phyloP scores from a whole-genome alignment of 2,888 invertebrate species.

The Euzetes globulus region DNA sequence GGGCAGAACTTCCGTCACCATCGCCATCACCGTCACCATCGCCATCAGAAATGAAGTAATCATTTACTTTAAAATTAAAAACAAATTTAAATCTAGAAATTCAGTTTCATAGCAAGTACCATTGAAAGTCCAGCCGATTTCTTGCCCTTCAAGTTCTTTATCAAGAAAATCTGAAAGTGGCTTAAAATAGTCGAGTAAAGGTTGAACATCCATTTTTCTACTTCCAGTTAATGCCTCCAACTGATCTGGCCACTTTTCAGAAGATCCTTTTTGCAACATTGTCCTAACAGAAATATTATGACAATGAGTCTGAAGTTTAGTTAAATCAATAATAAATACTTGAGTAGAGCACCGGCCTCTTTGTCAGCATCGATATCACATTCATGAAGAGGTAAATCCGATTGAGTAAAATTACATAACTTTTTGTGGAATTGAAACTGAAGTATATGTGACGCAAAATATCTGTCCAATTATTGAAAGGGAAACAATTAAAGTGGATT shows the following conservation, averaged over 20 bases:
- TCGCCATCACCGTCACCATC: too few species aligned
- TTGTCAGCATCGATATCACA: slow-evolving; percentile 84
- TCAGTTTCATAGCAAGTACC: too few species aligned
- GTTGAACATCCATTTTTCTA: slow-evolving; percentile 61
- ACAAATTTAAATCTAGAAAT: too few species aligned
- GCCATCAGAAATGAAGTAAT: too few species aligned
- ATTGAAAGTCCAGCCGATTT: slow-evolving; percentile 65
- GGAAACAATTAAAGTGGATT: too few species aligned
- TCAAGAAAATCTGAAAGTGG: slow-evolving; percentile 53
- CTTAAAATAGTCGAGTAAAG: slow-evolving; percentile 71
- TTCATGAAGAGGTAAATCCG: slow-evolving; percentile 64
- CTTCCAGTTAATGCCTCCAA: slow-evolving; percentile 68
- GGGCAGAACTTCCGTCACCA: too few species aligned
- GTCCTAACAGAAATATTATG: too few species aligned
- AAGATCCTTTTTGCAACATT: slow-evolving; percentile 47
- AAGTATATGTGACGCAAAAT: slow-evolving; percentile 81
- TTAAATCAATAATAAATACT: neutral
- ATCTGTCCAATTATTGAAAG: slow-evolving; percentile 52
- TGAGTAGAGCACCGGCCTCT: slow-evolving; percentile 61
- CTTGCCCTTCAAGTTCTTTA: slow-evolving; percentile 72
- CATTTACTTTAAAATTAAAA: too few species aligned
- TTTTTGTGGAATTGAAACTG: slow-evolving; percentile 87
- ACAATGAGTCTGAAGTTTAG: neutral
- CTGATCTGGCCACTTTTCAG: slow-evolving; percentile 58
- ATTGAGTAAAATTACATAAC: slow-evolving; percentile 67